Conservation (phyloP, 2,888 invertebrate species). For the Polymixis lichenea region DNA sequence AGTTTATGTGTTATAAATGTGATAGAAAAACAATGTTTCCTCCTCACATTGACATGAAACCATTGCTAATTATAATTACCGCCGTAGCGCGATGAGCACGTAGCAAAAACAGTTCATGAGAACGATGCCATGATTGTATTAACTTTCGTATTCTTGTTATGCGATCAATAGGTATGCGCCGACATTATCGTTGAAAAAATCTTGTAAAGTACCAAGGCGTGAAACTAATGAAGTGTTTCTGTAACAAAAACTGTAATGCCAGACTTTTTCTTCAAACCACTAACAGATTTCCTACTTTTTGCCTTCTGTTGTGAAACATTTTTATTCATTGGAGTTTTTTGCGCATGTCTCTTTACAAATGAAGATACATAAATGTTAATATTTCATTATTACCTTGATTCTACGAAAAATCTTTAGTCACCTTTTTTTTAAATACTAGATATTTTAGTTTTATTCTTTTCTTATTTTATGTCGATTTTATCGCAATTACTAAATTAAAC, state of each 20-base stretch:
- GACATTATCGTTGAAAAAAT: slow-evolving; percentile 75
- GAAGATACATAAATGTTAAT: neutral
- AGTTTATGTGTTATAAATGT: slow-evolving; percentile 49
- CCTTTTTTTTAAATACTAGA: neutral
- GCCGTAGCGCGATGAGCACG: slow-evolving; percentile 70
- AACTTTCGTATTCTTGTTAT: slow-evolving; percentile 66
- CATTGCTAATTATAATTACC: slow-evolving; percentile 76
- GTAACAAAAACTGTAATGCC: slow-evolving; percentile 69
- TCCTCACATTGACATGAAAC: slow-evolving; percentile 75
- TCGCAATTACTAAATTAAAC: neutral
- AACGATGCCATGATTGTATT: slow-evolving; percentile 70
- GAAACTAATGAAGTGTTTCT: slow-evolving; percentile 77
- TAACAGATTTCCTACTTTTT: slow-evolving; percentile 54
- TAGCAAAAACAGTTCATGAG: slow-evolving; percentile 75
- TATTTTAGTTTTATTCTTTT: neutral
- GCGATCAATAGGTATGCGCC: slow-evolving; percentile 72
- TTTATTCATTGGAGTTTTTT: slow-evolving; percentile 35
- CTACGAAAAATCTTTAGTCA: neutral
- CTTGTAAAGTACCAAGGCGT: slow-evolving; percentile 68
- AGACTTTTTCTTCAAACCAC: slow-evolving; percentile 53
- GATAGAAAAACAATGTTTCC: slow-evolving; percentile 73
- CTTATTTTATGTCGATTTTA: neutral
- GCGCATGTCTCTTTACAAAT: slow-evolving; percentile 16
- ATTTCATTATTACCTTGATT: neutral
- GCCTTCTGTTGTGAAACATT: slow-evolving; percentile 33